Conservation (phyloP, 2,888 invertebrate species). For the Hedychridium roseum region DNA sequence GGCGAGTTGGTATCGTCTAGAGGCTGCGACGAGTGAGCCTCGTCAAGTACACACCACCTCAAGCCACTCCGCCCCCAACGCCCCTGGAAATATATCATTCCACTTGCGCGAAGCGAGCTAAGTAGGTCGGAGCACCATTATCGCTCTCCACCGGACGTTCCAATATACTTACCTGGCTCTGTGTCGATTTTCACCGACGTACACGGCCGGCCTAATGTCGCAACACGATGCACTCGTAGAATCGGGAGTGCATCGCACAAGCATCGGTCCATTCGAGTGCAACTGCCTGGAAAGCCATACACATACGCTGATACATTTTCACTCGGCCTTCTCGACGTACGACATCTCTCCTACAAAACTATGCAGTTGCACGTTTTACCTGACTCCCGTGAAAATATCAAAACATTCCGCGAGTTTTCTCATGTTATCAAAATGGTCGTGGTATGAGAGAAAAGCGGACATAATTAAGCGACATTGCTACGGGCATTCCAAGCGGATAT, state of each 20-base stretch:
- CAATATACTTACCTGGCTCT: slow-evolving; percentile 7
- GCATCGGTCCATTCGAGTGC: not conserved
- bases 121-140: slow-evolving; percentile 42
- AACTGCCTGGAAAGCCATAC: no score
- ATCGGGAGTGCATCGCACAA: no score
- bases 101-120: slow-evolving; percentile 28
- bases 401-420: not conserved
- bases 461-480: not conserved
- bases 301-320: no score
- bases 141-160: slow-evolving; percentile 35
- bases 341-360: no score
- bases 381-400: not conserved
- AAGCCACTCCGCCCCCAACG: slow-evolving; percentile 22
- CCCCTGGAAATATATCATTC: slow-evolving; percentile 33
- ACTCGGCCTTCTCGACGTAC: no score
- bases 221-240: no score
- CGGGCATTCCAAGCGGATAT: not conserved
- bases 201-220: no score
- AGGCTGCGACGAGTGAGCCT: no score
- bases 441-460: not conserved
- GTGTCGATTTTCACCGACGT: not conserved
- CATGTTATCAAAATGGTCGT: not conserved
- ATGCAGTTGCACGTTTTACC: not conserved
- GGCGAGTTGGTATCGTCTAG: slow-evolving; percentile 23
- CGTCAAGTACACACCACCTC: no score